Conservation (phyloP, 2,113 vertebrate species). For the Columbina picui region DNA sequence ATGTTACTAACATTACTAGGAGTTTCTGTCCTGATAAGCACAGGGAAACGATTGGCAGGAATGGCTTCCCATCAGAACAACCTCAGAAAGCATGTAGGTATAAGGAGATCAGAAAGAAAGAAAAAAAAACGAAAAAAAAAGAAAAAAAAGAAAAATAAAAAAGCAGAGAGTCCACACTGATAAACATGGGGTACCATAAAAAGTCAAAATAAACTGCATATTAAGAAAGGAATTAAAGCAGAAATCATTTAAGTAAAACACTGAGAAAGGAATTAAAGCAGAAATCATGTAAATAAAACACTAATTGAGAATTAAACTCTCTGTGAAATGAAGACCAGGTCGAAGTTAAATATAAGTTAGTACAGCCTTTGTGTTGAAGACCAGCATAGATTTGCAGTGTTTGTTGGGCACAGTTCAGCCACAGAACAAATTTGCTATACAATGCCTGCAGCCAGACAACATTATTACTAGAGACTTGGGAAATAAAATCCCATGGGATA, state of each 20-base stretch:
- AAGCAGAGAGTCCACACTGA: not conserved
- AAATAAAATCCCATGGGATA: not conserved
- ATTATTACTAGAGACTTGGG: not conserved
- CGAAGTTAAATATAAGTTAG: not conserved
- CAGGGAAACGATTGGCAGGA: not conserved
- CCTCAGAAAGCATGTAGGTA: not conserved
- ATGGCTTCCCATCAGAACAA: not conserved
- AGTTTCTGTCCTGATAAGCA: not conserved
- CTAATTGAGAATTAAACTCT: not conserved
- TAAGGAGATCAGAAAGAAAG: not conserved
- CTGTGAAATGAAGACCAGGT: not conserved
- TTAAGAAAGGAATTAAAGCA: not conserved
- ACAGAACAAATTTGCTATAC: not conserved
- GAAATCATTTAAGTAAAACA: not conserved
- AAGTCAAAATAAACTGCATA: not conserved
- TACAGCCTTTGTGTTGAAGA: not conserved
- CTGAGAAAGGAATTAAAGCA: not conserved
- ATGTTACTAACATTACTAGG: not conserved
- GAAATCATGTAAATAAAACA: not conserved
- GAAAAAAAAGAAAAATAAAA: not conserved
- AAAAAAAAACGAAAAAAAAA: not conserved
- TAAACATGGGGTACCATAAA: not conserved
- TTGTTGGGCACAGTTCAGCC: not conserved
- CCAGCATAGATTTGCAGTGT: not conserved
- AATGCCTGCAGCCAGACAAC: not conserved